A percentile compares a stretch with the other conserved stretches of the same genome.
phyloP scores from a whole-genome alignment of 92 coral and sea anemone genomes.

The Meandrina meandrites region DNA sequence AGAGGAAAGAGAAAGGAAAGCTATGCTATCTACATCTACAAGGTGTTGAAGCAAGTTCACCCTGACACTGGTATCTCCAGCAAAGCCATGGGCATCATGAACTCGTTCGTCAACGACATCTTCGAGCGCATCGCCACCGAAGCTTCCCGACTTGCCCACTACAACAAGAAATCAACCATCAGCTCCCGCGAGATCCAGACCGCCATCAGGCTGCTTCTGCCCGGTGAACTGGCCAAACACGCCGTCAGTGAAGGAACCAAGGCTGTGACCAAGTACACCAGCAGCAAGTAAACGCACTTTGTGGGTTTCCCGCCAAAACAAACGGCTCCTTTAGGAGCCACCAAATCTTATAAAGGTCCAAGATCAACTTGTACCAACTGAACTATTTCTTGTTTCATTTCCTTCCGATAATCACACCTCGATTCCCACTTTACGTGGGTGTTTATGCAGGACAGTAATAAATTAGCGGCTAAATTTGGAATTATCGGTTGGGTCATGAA shows the following conservation, averaged over 20 bases:
- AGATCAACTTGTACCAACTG: no score
- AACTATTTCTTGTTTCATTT: no score
- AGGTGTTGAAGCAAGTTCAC: slow-evolving; percentile 66
- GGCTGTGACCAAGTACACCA: slow-evolving; percentile 87
- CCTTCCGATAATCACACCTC: no score
- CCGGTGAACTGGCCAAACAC: slow-evolving; percentile 82
- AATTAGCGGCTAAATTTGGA: no score
- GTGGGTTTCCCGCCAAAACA: slow-evolving; percentile 40
- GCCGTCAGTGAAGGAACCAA: slow-evolving; percentile 91
- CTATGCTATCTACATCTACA: slow-evolving; percentile 38
- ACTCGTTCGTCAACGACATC: slow-evolving; percentile 79
- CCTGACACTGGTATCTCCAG: slow-evolving; percentile 84
- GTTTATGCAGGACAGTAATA: no score
- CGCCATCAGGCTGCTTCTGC: slow-evolving; percentile 68
- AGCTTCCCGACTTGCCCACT: slow-evolving; percentile 82
- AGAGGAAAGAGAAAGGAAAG: slow-evolving; percentile 29
- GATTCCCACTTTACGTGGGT: no score
- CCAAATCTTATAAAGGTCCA: not conserved
- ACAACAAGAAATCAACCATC: slow-evolving; percentile 83
- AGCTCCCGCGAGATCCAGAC: slow-evolving; percentile 89
- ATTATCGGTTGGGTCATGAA: no score
- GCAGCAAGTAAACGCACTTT: slow-evolving; percentile 82
- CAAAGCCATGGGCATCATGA: slow-evolving; percentile 85
- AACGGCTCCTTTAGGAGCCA: slow-evolving; percentile 92
- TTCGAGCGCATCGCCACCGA: slow-evolving; percentile 77